Base-by-base conservation (phyloP, 2,888 invertebrate genomes). In the Miltochrista miniata region DNA sequence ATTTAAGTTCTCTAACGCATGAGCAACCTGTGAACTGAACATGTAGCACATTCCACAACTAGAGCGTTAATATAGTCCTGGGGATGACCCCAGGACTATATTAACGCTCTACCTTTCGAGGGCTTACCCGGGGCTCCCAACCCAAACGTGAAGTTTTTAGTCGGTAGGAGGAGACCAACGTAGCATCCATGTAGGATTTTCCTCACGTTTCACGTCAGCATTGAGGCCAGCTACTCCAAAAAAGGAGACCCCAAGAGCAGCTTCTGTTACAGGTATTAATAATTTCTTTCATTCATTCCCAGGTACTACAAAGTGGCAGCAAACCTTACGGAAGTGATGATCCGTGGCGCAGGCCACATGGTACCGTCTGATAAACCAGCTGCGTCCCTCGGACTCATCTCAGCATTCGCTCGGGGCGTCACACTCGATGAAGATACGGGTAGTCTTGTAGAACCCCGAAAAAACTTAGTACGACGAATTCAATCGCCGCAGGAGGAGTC, bases 281-380 rank as follows among this genome's bases (percentile, higher is more conserved):
- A 31, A 31, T 10, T 11, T 18, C 13, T 2, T 10, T 36, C 36
- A 14, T 14, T 15, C 10, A 36, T 15, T 43, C 10, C 7, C 60
- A 94, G 94, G 11, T 94, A 94, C 68, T 92, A 90, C 50, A 93
- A 92, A 72, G 84, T 80, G 36, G 92, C 90, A 0, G 92, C 89
- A 1, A 93, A 93, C 60, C 86, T 95, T 34, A 92, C 92, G 0
- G 94, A 94, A 66, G 92, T 94, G 10, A 85, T 94, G 79, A 85
- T 95, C 9, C 84, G 94, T 14, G 93, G 93, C 40, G 93, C 95
- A 0, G 95, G 95, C 0, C 95, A 95, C 73, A 93, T 95, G 93
- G 93, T 94, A 3, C 94, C 95, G 0, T 85, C 92, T 0, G 94
- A 95, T 76, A 92, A 93, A 70, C 94, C 94, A 0, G 85, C 92